Evolutionary conservation across 1,140 invertebrate species (phyloP).

Genomic region (Drosophila burlai): DNA sequence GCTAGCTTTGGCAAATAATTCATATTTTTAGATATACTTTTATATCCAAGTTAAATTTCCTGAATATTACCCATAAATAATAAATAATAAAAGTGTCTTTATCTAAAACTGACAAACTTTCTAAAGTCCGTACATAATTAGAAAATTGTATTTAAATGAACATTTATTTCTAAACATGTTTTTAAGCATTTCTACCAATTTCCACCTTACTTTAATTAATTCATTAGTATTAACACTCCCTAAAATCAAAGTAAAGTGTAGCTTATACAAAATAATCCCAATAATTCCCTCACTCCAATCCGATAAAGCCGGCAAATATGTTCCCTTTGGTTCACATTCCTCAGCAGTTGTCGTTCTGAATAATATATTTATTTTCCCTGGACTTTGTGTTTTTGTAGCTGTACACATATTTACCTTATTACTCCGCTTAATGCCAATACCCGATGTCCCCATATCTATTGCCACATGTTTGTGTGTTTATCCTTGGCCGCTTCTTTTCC

Average conservation of each 20-base stretch:
- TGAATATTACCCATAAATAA: too few relatives aligned
- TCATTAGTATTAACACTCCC: neutral
- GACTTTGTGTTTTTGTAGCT: conserved; percentile 32
- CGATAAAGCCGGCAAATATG: neutral
- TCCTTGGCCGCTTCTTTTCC: conserved; percentile 25
- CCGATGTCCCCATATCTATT: conserved; percentile 36
- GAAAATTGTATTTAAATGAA: too few relatives aligned
- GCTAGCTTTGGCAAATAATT: too few relatives aligned
- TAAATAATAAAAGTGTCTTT: too few relatives aligned
- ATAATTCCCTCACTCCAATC: conserved; percentile 1
- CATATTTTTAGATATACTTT: too few relatives aligned
- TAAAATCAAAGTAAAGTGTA: neutral
- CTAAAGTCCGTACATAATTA: too few relatives aligned
- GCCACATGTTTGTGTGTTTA: conserved; percentile 39
- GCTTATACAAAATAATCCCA: neutral
- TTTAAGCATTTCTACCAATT: too few relatives aligned
- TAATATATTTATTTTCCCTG: conserved; percentile 27
- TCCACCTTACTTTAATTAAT: too few relatives aligned
- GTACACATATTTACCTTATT: conserved; percentile 62
- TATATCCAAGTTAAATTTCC: too few relatives aligned
- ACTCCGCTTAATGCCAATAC: conserved; percentile 48
- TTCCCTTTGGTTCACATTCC: conserved; percentile 10
- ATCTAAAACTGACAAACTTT: too few relatives aligned
- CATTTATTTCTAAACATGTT: too few relatives aligned
- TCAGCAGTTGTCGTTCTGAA: conserved; percentile 40